These are phyloP conservation scores for Drosophila ezoana DNA, from an alignment of 2,888 invertebrate species.

Conservation along the genomic window DNA sequence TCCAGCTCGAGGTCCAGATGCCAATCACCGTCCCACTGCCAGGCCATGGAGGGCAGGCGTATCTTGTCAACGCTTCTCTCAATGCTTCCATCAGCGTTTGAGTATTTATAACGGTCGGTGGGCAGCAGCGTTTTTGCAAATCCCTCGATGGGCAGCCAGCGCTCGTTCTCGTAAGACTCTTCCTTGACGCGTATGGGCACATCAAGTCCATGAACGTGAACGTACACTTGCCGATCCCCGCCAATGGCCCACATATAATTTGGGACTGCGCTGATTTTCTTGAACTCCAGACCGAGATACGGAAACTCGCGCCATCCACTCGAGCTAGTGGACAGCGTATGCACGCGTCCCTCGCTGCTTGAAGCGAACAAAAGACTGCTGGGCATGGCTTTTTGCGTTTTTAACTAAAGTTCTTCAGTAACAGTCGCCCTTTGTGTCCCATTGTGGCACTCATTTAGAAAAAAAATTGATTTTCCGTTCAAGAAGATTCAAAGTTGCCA, in stretches of 20 bases:
- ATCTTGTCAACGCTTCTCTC: constrained; percentile 93
- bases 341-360: constrained; percentile 95
- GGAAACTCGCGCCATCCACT: constrained; percentile 93
- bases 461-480: constrained; percentile 60
- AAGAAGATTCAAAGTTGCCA: constrained; percentile 44
- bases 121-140: constrained; percentile 93
- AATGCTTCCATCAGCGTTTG: constrained; percentile 92
- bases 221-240: constrained; percentile 96
- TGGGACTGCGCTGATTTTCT: constrained; percentile 93
- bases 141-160: constrained; percentile 96
- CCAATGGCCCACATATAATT: constrained; percentile 97
- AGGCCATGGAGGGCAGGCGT: constrained; percentile 95
- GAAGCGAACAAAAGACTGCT: constrained; percentile 92
- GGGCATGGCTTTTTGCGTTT: constrained; percentile 85
- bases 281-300: constrained; percentile 94
- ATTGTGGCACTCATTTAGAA: constrained; percentile 42
- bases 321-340: constrained; percentile 92
- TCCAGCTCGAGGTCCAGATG: constrained; percentile 92
- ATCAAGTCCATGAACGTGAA: constrained; percentile 95
- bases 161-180: constrained; percentile 96
- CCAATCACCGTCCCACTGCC: constrained; percentile 99
- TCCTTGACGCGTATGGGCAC: constrained; percentile 95
- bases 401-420: constrained; percentile 14
- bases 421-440: constrained; percentile 34
- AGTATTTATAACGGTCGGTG: constrained; percentile 94